Base-by-base conservation (phyloP, 2,888 invertebrate genomes). In the Heptascelio sp. region DNA sequence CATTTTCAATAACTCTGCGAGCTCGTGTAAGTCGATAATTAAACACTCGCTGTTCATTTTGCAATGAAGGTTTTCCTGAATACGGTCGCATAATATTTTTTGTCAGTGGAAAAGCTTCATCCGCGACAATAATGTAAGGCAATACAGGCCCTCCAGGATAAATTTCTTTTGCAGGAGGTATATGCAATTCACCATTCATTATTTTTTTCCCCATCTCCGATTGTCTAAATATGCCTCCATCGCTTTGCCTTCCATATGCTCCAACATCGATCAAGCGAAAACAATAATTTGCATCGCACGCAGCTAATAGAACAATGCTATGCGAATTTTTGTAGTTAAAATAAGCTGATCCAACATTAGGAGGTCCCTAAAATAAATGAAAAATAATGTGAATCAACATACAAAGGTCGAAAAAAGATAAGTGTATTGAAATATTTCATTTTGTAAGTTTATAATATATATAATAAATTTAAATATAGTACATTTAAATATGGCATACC, bases 241-340 rank as follows among this genome's bases (percentile, higher is more conserved):
- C 65, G 21, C 65, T 65, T 30, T 65, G 65, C 3, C 65, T 1
- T 15, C 65, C 49, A 30, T 65, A 65, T 2, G 65, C 65, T n/a
- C 65, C 65, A 26, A 65, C 13, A 5, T 65, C 51, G 0, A 65
- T 19, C 0, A 65, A 13, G 1, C 30, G 26, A 49, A 65, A 65
- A 30, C 30, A 30, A 30, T 65, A 49, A 30, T 65, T 51, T 17
- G 46, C 19, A 34, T 65, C 49, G 30, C 65, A 65, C 1, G 9
- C 65, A 19, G 65, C 65, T 15, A 65, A 19, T 1, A 49, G 11
- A 17, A 65, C 65, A 30, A 65, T 49, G 19, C 65, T 65, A 15
- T 53, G 53, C 3, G 30, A 9, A 6, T 15, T 15, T 37, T 67
- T 67, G 17, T 53, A 67, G 40, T 67, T 67, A 19, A 23, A 68